Conservation (phyloP, 2,113 vertebrate species). For the Gnathonemus longibarbis region DNA sequence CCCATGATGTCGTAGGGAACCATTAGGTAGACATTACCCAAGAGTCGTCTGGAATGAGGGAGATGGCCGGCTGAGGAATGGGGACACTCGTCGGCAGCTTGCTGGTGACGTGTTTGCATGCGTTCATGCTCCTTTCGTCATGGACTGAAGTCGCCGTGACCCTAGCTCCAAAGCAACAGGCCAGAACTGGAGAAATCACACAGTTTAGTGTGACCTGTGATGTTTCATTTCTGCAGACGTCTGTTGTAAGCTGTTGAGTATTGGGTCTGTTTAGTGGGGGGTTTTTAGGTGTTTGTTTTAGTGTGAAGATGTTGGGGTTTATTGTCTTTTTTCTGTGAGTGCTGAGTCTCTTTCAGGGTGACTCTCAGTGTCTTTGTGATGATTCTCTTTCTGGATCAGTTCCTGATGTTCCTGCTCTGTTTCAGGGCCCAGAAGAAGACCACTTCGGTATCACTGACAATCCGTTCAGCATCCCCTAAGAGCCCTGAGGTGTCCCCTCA, state of each 20-base stretch:
- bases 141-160: background rate
- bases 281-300: background rate
- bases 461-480: conserved; percentile 81
- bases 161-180: background rate
- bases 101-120: background rate
- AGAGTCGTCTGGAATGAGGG: background rate
- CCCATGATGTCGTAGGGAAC: background rate
- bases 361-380: background rate
- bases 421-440: conserved; percentile 87
- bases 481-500: conserved; percentile 59
- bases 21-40: background rate
- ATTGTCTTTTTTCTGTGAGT: background rate
- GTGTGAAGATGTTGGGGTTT: background rate
- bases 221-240: background rate
- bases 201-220: background rate
- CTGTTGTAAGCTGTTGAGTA: background rate
- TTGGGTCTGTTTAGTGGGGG: background rate
- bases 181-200: background rate
- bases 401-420: conserved; percentile 22
- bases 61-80: background rate
- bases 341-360: background rate
- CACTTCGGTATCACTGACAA: conserved; percentile 87
- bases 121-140: background rate
- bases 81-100: background rate
- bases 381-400: background rate